These are phyloP conservation scores for Brienomyrus brachyistius DNA, from an alignment of 2,113 vertebrate species.

Conservation along the genomic window DNA sequence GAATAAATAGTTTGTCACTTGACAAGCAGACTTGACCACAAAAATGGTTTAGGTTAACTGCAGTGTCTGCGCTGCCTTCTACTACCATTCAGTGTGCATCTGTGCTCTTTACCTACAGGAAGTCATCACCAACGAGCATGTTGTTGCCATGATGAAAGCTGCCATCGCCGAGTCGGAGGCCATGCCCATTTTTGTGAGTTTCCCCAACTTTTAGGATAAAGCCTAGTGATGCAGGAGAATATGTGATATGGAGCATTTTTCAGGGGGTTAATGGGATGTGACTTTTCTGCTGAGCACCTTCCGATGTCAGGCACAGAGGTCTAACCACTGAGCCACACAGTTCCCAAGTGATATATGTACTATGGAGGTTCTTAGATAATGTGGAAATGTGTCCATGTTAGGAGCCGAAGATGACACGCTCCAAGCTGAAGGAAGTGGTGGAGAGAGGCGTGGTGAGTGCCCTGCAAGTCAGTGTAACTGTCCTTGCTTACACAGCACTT, in stretches of 20 bases:
- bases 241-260: background rate
- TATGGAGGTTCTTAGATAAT: background rate
- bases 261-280: background rate
- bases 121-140: slow-evolving; percentile 95
- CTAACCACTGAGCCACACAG: background rate
- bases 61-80: background rate
- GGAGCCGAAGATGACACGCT: slow-evolving; percentile 98
- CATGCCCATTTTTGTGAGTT: slow-evolving; percentile 84
- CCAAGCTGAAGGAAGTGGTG: slow-evolving; percentile 91
- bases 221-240: background rate
- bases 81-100: background rate
- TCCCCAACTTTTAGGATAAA: background rate
- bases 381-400: slow-evolving; percentile 38
- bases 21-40: background rate
- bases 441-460: slow-evolving; percentile 88
- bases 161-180: slow-evolving; percentile 88
- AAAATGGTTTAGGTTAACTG: background rate
- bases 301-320: background rate
- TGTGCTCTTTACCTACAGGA: slow-evolving; percentile 60
- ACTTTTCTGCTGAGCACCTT: background rate
- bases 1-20: background rate
- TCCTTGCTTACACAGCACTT: background rate
- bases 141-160: slow-evolving; percentile 98
- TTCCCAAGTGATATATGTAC: background rate
- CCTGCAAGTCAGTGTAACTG: background rate